These are phyloP conservation scores for Drosophila kuntzei DNA, from an alignment of 2,888 invertebrate genomes.

Conservation along the genomic window DNA sequence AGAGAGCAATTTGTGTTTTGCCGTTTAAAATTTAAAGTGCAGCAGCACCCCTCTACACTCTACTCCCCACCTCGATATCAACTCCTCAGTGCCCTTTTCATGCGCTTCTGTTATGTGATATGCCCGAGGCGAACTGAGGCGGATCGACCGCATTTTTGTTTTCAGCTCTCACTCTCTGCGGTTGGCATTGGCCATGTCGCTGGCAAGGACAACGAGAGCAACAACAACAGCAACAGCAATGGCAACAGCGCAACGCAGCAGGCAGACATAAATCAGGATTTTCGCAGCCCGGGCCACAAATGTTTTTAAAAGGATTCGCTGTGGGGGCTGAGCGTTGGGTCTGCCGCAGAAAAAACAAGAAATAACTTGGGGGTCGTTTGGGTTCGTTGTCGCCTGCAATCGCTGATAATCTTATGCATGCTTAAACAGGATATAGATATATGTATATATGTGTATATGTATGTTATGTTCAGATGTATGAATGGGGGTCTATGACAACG, in stretches of 20 bases:
- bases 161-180: constrained; percentile 57
- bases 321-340: constrained; percentile 22
- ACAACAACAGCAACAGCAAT: constrained; percentile 11
- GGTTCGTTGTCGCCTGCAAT: constrained; percentile 57
- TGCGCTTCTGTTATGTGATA: constrained; percentile 60
- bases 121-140: constrained; percentile 46
- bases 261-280: constrained; percentile 78
- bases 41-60: constrained; percentile 20
- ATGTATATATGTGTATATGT: constrained; percentile 4
- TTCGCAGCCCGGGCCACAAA: constrained; percentile 75
- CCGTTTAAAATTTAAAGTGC: constrained; percentile 73
- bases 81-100: constrained; percentile 15
- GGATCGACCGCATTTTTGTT: constrained; percentile 69
- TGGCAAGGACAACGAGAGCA: constrained; percentile 49
- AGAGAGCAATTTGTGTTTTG: constrained; percentile 64
- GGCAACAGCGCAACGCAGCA: constrained; percentile 61
- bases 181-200: constrained; percentile 75
- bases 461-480: background rate
- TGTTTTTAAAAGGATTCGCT: constrained; percentile 77
- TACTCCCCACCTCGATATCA: background rate
- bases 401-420: constrained; percentile 78
- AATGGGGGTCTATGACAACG: constrained; percentile 15
- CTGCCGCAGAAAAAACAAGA: constrained; percentile 23
- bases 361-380: constrained; percentile 46
- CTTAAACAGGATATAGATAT: constrained; percentile 60